phyloP scores from a whole-genome alignment of 2,797 vertebrate species.

The Girardinus metallicus region DNA sequence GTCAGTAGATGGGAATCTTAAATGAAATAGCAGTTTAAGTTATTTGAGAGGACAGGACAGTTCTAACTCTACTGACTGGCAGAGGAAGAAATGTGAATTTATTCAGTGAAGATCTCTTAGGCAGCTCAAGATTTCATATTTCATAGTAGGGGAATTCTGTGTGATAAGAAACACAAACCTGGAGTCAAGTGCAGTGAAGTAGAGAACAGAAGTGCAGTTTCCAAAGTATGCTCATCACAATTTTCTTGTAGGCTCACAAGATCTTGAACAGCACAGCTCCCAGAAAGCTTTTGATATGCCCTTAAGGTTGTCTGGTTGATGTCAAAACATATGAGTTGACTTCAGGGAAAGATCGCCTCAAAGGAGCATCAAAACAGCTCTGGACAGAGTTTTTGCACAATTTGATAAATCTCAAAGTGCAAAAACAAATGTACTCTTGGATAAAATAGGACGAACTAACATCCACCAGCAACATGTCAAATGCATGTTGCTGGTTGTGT shows the following conservation, averaged over 20 bases:
- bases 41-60: background rate
- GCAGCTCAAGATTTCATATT: slow-evolving; percentile 40
- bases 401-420: slow-evolving; percentile 9
- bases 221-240: slow-evolving; percentile 60
- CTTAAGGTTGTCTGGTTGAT: slow-evolving; percentile 55
- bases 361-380: slow-evolving; percentile 40
- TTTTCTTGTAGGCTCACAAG: slow-evolving; percentile 50
- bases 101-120: slow-evolving; percentile 25
- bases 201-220: slow-evolving; percentile 55
- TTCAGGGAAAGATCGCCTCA: slow-evolving; percentile 53
- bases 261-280: slow-evolving; percentile 56
- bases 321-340: slow-evolving; percentile 54
- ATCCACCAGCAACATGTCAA: background rate
- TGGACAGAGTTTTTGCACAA: slow-evolving; percentile 43
- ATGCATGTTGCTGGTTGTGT: too few relatives aligned
- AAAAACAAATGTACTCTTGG: slow-evolving; percentile 26
- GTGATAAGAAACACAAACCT: slow-evolving; percentile 49
- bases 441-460: slow-evolving; percentile 4
- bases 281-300: slow-evolving; percentile 63
- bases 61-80: background rate
- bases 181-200: slow-evolving; percentile 51
- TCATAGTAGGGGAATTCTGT: slow-evolving; percentile 24
- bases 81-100: slow-evolving; percentile 18
- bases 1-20: slow-evolving; percentile 19
- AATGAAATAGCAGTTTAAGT: background rate